These are phyloP conservation scores for Actinemys pallida DNA, from an alignment of 2,113 vertebrate genomes.

Conservation along the genomic window DNA sequence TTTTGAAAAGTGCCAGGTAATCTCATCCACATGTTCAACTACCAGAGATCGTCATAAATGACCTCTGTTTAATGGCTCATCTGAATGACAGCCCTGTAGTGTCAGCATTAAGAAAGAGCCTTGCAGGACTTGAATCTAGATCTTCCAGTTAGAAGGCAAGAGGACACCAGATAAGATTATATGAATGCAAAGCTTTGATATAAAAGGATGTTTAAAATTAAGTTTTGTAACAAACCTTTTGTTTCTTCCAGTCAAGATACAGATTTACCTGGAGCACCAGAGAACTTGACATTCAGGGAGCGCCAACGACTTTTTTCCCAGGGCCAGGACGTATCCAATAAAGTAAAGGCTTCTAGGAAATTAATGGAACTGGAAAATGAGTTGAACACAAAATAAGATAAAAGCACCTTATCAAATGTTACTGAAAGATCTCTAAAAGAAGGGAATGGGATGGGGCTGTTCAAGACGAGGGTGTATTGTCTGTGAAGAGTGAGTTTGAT, in stretches of 20 bases:
- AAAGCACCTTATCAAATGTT: constrained; percentile 67
- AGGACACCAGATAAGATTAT: background rate
- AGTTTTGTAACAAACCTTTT: background rate
- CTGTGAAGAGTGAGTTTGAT: constrained; percentile 71
- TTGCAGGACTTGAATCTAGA: background rate
- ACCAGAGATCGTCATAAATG: background rate
- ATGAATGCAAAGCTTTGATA: background rate
- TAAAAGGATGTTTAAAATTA: background rate
- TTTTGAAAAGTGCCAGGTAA: background rate
- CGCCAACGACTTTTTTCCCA: constrained; percentile 98
- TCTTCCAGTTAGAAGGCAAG: background rate
- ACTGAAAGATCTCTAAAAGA: constrained; percentile 49
- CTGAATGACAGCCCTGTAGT: background rate
- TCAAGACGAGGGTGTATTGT: constrained; percentile 56
- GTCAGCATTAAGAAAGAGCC: background rate
- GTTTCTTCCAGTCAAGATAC: constrained; percentile 84
- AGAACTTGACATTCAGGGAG: constrained; percentile 95
- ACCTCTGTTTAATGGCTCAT: background rate
- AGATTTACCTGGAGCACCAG: constrained; percentile 89
- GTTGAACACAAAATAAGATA: constrained; percentile 91
- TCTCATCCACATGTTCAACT: background rate
- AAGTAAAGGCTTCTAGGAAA: constrained; percentile 97
- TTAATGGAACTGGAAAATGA: constrained; percentile 98
- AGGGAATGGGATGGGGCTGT: constrained; percentile 50
- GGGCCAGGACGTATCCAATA: constrained; percentile 96